phyloP scores from a whole-genome alignment of 2,888 invertebrate species.

The Drosophila incognita region DNA sequence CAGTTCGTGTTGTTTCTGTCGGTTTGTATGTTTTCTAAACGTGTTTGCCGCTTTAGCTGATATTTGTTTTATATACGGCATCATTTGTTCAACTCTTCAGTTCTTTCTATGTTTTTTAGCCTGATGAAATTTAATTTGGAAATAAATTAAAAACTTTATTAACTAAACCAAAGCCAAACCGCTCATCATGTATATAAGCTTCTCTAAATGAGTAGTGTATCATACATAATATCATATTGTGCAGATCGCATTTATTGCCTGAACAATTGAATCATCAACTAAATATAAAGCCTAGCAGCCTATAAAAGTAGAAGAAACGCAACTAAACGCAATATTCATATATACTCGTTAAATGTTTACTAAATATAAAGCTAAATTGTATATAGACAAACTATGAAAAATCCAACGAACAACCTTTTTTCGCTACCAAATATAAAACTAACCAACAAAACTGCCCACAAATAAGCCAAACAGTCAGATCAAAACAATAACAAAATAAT shows the following conservation, averaged over 20 bases:
- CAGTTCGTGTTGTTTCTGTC: slow-evolving; percentile 72
- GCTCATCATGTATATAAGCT: slow-evolving; percentile 76
- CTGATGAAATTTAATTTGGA: slow-evolving; percentile 24
- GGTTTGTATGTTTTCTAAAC: slow-evolving; percentile 70
- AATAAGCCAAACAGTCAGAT: slow-evolving; percentile 45
- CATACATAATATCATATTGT: slow-evolving; percentile 50
- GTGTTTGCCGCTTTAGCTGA: slow-evolving; percentile 64
- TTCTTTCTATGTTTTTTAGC: slow-evolving; percentile 40
- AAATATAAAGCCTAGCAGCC: slow-evolving; percentile 61
- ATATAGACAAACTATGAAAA: slow-evolving; percentile 69
- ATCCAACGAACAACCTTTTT: slow-evolving; percentile 78
- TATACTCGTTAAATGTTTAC: slow-evolving; percentile 50
- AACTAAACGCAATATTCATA: slow-evolving; percentile 43
- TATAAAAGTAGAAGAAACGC: slow-evolving; percentile 53
- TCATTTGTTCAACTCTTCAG: slow-evolving; percentile 38
- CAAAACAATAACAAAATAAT: slow-evolving; percentile 42
- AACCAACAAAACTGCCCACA: slow-evolving; percentile 34
- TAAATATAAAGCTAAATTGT: slow-evolving; percentile 63
- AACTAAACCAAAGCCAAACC: slow-evolving; percentile 47
- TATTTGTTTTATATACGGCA: slow-evolving; percentile 42
- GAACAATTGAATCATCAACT: slow-evolving; percentile 43
- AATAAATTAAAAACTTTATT: slow-evolving; percentile 23
- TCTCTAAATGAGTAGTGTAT: slow-evolving; percentile 68
- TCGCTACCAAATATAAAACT: slow-evolving; percentile 67
- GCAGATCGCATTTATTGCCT: slow-evolving; percentile 52